Conservation (phyloP, 1,140 invertebrate genomes). For the Leptinotarsa texana region DNA sequence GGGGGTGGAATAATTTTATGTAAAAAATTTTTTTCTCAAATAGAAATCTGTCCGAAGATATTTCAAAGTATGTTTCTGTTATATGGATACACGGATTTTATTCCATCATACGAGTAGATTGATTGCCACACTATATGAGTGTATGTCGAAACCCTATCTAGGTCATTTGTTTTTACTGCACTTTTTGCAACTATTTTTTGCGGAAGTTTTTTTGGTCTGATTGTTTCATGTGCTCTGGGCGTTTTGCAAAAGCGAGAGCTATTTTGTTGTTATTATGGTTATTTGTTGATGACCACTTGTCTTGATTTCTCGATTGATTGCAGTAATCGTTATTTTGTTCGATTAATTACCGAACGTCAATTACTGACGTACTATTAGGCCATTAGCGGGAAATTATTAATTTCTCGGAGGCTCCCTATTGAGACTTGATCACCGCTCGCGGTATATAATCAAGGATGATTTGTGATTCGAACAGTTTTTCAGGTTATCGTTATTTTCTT, state of each 20-base stretch:
- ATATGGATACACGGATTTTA: too few species aligned
- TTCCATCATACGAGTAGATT: too few species aligned
- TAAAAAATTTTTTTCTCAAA: too few species aligned
- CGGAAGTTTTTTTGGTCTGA: constrained; percentile 23
- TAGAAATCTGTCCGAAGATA: too few species aligned
- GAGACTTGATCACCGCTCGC: constrained; percentile 1
- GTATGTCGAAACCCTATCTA: constrained; percentile 6
- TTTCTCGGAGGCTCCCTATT: constrained; percentile 1
- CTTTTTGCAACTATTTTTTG: constrained; percentile 18
- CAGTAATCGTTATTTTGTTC: background rate
- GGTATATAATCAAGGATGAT: background rate
- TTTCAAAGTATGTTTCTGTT: too few species aligned
- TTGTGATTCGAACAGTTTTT: background rate
- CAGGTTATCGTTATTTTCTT: background rate
- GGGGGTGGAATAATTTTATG: too few species aligned
- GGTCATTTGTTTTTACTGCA: constrained; percentile 21
- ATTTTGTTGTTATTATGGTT: background rate
- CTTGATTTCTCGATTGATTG: constrained; percentile 2
- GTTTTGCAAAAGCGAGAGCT: background rate
- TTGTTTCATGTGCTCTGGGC: constrained; percentile 1
- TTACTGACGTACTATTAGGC: constrained; percentile 3
- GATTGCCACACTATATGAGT: background rate
- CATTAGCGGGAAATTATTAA: background rate
- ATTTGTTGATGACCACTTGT: background rate
- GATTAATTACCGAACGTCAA: constrained; percentile 6